Conservation (phyloP, 1,140 invertebrate genomes). For the Heliothis virescens region DNA sequence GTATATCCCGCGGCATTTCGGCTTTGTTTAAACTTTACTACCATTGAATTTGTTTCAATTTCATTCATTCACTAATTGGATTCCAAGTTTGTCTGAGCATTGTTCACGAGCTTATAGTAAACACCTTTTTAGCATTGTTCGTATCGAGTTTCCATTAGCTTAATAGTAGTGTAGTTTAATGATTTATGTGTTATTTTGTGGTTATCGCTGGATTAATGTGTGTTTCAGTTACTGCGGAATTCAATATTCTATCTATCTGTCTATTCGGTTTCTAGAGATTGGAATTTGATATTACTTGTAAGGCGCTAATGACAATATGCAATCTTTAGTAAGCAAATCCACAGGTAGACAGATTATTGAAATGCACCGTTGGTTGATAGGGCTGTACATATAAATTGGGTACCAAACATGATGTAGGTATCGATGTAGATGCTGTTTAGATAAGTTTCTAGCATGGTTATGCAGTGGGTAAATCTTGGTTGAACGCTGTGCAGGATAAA, state of each 20-base stretch:
- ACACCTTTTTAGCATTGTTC: neutral
- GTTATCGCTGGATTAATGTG: neutral
- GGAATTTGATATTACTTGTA: neutral
- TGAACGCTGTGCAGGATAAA: too few species aligned
- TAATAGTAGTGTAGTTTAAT: neutral
- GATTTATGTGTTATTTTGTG: slow-evolving; percentile 1
- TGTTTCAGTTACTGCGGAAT: neutral
- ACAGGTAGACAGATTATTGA: too few species aligned
- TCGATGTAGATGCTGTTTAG: too few species aligned
- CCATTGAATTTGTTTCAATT: slow-evolving; percentile 9
- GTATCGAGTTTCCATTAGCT: neutral
- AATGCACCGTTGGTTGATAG: too few species aligned
- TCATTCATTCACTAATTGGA: slow-evolving; percentile 21
- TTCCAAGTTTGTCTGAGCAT: neutral
- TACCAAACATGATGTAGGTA: too few species aligned
- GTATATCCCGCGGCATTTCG: neutral
- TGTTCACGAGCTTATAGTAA: neutral
- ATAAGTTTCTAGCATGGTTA: too few species aligned
- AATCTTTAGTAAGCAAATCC: too few species aligned
- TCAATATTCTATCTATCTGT: neutral
- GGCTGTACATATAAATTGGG: too few species aligned
- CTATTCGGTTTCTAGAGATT: neutral
- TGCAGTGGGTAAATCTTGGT: too few species aligned
- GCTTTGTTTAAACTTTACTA: neutral
- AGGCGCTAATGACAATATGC: too few species aligned